A percentile compares a stretch with the other conserved stretches of the same genome.
Conservation (phyloP, 30 jellyfish, hydroid and myxozoan species). For the Morbakka virulenta region DNA sequence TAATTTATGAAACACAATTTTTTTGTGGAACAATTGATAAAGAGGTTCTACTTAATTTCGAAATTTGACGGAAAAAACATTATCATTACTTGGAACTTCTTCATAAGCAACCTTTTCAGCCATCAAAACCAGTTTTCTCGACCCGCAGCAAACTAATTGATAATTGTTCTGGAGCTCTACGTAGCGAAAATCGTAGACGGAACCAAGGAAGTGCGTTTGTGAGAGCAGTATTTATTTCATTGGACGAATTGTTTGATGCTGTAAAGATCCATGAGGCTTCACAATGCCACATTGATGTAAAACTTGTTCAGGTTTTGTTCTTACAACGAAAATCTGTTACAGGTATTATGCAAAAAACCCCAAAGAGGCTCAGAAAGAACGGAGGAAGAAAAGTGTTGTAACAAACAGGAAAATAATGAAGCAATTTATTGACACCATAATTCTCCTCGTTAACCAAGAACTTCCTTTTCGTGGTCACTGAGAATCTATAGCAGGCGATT, state of each 20-base stretch:
- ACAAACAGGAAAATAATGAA: slow-evolving; percentile 27
- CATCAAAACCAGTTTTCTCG: background rate
- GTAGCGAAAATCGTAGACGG: background rate
- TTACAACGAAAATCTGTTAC: background rate
- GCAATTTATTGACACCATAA: slow-evolving; percentile 23
- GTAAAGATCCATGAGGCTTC: slow-evolving; percentile 3
- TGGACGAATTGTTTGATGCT: slow-evolving; percentile 2
- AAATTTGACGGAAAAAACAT: too few species aligned
- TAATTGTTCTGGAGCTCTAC: background rate
- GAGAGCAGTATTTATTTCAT: background rate
- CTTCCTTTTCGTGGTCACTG: slow-evolving; percentile 27
- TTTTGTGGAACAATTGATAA: too few species aligned
- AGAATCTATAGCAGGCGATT: slow-evolving; percentile 13
- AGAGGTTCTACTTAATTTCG: too few species aligned
- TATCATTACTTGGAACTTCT: background rate
- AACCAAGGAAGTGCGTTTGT: slow-evolving; percentile 14
- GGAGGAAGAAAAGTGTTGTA: slow-evolving; percentile 24
- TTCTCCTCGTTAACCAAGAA: slow-evolving; percentile 23
- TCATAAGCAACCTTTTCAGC: slow-evolving; percentile 37
- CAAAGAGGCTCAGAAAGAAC: background rate
- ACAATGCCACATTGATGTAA: background rate
- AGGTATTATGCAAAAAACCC: background rate
- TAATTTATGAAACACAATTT: too few species aligned
- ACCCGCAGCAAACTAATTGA: slow-evolving; percentile 2
- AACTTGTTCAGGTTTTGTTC: background rate